Conservation (phyloP, 2,113 vertebrate genomes). For the Rattus norvegicus region GRCr8 NC_086020.1:141752001-141752500, state of each 20-base stretch:
- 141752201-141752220: constrained; percentile 13
- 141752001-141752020: background rate
- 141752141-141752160: background rate
- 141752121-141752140: background rate
- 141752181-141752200: background rate
- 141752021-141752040: background rate
- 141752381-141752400: background rate
- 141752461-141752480: background rate
- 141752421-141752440: background rate
- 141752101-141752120: background rate
- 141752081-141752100: background rate
- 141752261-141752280: constrained; percentile 38
- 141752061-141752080: background rate
- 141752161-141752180: background rate
- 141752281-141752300: background rate
- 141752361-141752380: background rate
- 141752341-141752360: background rate
- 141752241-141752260: background rate
- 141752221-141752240: background rate
- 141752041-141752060: background rate
- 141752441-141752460: background rate
- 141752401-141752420: constrained; percentile 12
- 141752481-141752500: background rate
- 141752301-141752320: background rate
- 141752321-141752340: constrained; percentile 1